phyloP scores from a whole-genome alignment of 2,797 vertebrate genomes.

The Gadopsis marmoratus region DNA sequence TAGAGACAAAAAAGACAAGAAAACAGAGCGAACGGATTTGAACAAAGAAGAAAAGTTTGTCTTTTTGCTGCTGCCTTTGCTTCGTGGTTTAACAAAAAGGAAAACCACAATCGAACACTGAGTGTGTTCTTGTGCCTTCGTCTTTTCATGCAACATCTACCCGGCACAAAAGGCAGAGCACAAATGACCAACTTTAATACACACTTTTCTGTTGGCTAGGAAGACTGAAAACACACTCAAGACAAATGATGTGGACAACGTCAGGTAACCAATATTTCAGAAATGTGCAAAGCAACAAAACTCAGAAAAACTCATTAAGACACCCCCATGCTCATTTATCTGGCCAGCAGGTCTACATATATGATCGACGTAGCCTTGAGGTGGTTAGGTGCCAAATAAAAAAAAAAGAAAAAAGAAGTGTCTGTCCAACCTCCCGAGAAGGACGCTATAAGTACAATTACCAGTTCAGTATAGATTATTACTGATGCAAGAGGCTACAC shows the following conservation, averaged over 20 bases:
- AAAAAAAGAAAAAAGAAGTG: no score
- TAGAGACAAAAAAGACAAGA: conserved; percentile 36
- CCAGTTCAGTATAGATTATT: not conserved
- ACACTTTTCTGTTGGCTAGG: conserved; percentile 1
- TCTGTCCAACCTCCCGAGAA: no score
- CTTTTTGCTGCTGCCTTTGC: not conserved
- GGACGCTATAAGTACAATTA: not conserved
- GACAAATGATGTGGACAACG: conserved; percentile 25
- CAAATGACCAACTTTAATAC: conserved; percentile 43
- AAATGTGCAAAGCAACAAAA: conserved; percentile 27
- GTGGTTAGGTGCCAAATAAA: no score
- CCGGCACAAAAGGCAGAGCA: conserved; percentile 21
- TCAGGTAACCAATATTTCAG: conserved; percentile 12
- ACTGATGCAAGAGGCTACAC: not conserved
- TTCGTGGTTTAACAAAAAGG: conserved; percentile 24
- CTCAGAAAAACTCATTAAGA: not conserved
- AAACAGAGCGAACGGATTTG: conserved; percentile 18
- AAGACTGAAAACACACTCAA: conserved; percentile 12
- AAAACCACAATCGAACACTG: conserved; percentile 14
- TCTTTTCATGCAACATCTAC: conserved; percentile 18
- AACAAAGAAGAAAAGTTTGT: conserved; percentile 39
- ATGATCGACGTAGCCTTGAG: not conserved
- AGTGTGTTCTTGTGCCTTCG: conserved; percentile 9
- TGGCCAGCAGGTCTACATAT: not conserved
- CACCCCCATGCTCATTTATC: not conserved